A percentile compares a stretch with the other conserved stretches of the same genome.
Conservation (phyloP, 1,140 invertebrate species). For the Trypoxylus dichotomus region DNA sequence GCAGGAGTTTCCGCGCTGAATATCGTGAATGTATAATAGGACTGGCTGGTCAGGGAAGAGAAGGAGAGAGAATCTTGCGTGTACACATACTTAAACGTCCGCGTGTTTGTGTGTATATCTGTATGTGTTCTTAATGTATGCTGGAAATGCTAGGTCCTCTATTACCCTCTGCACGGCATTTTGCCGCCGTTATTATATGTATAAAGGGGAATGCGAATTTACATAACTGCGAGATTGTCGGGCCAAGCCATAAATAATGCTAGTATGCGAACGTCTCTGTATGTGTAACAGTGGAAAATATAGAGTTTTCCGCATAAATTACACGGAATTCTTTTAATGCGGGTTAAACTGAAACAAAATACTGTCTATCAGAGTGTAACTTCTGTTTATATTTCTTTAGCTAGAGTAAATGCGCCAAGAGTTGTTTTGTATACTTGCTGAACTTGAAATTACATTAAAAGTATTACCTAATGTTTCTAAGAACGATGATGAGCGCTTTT, state of each 20-base stretch:
- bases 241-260: background rate
- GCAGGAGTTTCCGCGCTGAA: conserved; percentile 19
- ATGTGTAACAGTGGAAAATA: background rate
- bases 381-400: no score
- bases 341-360: no score
- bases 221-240: conserved; percentile 23
- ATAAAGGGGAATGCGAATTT: conserved; percentile 14
- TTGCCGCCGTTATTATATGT: background rate
- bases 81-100: background rate
- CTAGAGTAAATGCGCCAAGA: no score
- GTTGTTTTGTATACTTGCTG: no score
- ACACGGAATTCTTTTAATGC: background rate
- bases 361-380: no score
- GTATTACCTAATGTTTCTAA: no score
- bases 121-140: conserved; percentile 12
- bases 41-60: background rate
- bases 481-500: no score
- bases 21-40: conserved; percentile 22
- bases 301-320: background rate
- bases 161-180: conserved; percentile 15
- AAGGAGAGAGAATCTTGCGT: conserved; percentile 1
- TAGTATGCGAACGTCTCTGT: background rate
- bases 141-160: conserved; percentile 3
- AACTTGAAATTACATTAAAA: no score
- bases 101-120: background rate